Conservation (phyloP, 2,888 invertebrate genomes). For the Sesamia inferens region DNA sequence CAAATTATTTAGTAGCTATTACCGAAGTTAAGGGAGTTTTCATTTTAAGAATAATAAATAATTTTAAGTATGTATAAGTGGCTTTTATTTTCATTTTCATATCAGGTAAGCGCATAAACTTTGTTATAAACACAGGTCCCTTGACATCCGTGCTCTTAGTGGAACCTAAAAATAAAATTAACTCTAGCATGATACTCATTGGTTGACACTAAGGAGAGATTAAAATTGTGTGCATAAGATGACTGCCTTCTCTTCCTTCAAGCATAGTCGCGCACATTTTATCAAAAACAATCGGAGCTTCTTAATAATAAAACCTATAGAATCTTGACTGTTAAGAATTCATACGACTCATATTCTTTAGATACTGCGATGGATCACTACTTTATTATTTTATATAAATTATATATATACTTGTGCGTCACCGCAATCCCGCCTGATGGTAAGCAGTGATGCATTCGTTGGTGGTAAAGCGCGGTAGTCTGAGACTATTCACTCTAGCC, state of each 20-base stretch:
- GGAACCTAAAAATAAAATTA: too few relatives aligned
- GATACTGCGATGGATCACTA: background rate
- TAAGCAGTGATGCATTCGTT: too few relatives aligned
- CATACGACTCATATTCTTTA: too few relatives aligned
- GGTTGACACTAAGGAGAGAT: too few relatives aligned
- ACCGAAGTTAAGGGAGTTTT: conserved; percentile 80
- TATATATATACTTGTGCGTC: too few relatives aligned
- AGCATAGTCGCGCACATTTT: background rate
- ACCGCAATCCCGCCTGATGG: too few relatives aligned
- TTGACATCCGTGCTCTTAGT: background rate
- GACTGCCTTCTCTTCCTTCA: background rate
- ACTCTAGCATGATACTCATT: too few relatives aligned
- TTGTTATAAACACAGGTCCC: background rate
- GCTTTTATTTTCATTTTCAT: conserved; percentile 53
- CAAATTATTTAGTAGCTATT: conserved; percentile 80
- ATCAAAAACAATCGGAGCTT: background rate
- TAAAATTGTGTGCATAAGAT: background rate
- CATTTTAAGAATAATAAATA: conserved; percentile 86
- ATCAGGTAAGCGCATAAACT: background rate
- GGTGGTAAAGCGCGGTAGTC: too few relatives aligned
- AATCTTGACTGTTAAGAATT: too few relatives aligned
- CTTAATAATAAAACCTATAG: too few relatives aligned
- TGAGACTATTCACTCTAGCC: too few relatives aligned
- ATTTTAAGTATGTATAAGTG: conserved; percentile 79
- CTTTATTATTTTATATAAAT: too few relatives aligned